Conservation (phyloP, 2,797 vertebrate species). For the Sphaeramia orbicularis region DNA sequence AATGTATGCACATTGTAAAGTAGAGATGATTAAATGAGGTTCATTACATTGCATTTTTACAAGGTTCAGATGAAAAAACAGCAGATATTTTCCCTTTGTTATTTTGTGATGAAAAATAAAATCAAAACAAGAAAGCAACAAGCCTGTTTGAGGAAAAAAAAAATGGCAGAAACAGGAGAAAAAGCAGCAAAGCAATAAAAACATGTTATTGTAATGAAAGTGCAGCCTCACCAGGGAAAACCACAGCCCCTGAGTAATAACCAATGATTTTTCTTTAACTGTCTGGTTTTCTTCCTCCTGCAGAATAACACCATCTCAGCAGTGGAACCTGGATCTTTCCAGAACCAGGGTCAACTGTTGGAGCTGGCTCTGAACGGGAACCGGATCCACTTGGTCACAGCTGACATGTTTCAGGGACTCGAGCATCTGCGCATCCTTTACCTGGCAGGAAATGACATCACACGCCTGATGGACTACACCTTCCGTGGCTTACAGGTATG, state of each 20-base stretch:
- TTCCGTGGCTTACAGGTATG: slow-evolving; percentile 90
- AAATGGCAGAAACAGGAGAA: no score
- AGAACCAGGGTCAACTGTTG: slow-evolving; percentile 85
- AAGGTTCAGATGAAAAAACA: no score
- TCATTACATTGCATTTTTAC: no score
- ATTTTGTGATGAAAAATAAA: not conserved
- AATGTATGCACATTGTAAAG: no score
- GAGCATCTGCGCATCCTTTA: slow-evolving; percentile 92
- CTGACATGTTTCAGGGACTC: slow-evolving; percentile 89
- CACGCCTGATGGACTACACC: slow-evolving; percentile 88
- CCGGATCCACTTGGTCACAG: slow-evolving; percentile 85
- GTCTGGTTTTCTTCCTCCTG: slow-evolving; percentile 9
- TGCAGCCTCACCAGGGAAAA: not conserved
- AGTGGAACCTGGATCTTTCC: slow-evolving; percentile 89
- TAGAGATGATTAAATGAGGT: no score
- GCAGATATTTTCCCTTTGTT: not conserved
- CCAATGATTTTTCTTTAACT: not conserved
- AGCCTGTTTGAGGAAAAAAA: not conserved
- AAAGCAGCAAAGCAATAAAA: not conserved
- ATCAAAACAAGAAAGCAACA: not conserved
- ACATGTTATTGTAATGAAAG: no score
- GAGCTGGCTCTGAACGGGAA: slow-evolving; percentile 93
- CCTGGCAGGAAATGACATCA: slow-evolving; percentile 91
- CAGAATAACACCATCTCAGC: slow-evolving; percentile 90
- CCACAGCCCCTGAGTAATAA: not conserved